Percentiles rank a stretch among this genome's conserved stretches.
Evolutionary conservation across 2,113 vertebrate genomes (phyloP).

Genomic region (Ophthalmolycus amberensis): DNA sequence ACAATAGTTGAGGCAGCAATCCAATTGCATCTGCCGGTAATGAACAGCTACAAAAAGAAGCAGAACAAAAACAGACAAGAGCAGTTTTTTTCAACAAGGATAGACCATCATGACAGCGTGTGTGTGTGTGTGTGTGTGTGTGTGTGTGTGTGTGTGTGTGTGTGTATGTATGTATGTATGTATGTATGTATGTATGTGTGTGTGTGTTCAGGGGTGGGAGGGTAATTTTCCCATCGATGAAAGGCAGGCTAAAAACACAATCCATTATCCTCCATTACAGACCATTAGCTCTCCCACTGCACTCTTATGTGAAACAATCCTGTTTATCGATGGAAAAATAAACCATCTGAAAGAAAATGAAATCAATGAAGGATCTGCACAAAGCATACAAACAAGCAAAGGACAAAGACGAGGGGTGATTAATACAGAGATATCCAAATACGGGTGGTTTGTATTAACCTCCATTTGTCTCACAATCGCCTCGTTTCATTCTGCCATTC

Average conservation of each 20-base stretch:
- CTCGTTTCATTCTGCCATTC: constrained; percentile 31
- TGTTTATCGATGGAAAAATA: constrained; percentile 74
- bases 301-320: constrained; percentile 73
- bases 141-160: background rate
- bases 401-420: background rate
- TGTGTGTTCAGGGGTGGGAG: constrained; percentile 2
- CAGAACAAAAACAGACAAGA: constrained; percentile 14
- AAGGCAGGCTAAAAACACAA: constrained; percentile 70
- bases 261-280: constrained; percentile 79
- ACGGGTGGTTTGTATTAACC: constrained; percentile 10
- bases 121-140: background rate
- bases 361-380: constrained; percentile 58
- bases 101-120: background rate
- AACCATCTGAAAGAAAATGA: constrained; percentile 55
- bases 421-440: background rate
- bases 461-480: background rate
- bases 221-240: constrained; percentile 65
- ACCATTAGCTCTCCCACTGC: constrained; percentile 70
- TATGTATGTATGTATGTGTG: too few relatives aligned
- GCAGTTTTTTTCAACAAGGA: constrained; percentile 10
- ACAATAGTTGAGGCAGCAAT: background rate
- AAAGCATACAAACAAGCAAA: constrained; percentile 30
- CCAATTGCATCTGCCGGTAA: background rate
- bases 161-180: too few relatives aligned
- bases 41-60: background rate